A percentile compares a stretch with the other conserved stretches of the same genome.
Evolutionary conservation across 2,888 invertebrate species (phyloP).

Genomic region (Zygothrica quintamaculata): DNA sequence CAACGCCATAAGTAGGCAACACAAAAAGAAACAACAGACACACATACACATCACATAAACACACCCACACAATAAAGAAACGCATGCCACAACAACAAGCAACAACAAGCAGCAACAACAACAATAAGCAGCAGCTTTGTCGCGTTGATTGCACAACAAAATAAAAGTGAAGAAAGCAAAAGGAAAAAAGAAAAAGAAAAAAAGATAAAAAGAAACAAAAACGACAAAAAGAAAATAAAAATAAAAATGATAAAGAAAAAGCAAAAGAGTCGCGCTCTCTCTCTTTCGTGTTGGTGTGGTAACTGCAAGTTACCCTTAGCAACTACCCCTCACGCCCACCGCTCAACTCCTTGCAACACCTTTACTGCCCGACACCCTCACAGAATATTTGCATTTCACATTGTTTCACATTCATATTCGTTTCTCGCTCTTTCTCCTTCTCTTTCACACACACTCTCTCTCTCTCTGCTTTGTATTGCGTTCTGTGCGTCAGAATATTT

Average conservation of each 20-base stretch:
- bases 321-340: not conserved
- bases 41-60: not conserved
- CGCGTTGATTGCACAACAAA: constrained; percentile 33
- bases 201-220: no score
- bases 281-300: no score
- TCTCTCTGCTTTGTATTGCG: constrained; percentile 10
- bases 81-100: constrained; percentile 3
- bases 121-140: constrained; percentile 10
- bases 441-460: no score
- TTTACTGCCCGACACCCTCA: constrained; percentile 8
- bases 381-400: constrained; percentile 55
- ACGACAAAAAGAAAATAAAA: constrained; percentile 1
- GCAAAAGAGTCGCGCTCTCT: constrained; percentile 6
- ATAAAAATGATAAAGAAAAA: not conserved
- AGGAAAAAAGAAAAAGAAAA: no score
- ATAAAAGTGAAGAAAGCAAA: constrained; percentile 16
- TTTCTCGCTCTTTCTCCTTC: no score
- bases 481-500: constrained; percentile 46
- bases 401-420: constrained; percentile 31
- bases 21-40: constrained; percentile 20
- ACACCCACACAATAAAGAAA: not conserved
- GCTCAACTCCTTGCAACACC: not conserved
- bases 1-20: constrained; percentile 59
- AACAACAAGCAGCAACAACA: constrained; percentile 14
- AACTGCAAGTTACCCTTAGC: constrained; percentile 16